Evolutionary conservation across 2,888 invertebrate genomes (phyloP).

Genomic region (Andrena fulva): DNA sequence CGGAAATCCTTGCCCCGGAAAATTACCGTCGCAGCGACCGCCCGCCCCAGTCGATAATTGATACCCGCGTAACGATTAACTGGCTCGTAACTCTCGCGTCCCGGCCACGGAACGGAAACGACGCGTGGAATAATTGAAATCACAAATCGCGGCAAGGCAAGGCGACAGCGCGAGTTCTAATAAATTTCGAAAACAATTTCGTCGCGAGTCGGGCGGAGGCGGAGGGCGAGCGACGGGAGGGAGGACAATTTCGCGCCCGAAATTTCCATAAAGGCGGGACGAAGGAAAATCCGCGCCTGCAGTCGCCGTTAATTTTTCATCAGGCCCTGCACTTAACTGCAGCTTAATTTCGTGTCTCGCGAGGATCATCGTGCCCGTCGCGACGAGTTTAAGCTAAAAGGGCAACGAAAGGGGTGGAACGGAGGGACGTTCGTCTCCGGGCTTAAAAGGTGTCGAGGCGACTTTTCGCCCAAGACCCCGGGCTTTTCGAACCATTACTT

Average conservation of each 20-base stretch:
- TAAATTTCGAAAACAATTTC: conserved; percentile 52
- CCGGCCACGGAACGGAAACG: neutral
- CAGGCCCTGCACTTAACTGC: conserved; percentile 67
- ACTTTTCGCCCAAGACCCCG: conserved; percentile 79
- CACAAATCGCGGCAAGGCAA: conserved; percentile 7
- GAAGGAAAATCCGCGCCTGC: conserved; percentile 50
- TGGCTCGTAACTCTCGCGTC: conserved; percentile 24
- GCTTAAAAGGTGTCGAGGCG: conserved; percentile 81
- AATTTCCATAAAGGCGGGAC: conserved; percentile 54
- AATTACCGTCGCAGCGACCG: conserved; percentile 6
- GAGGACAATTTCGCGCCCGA: conserved; percentile 36
- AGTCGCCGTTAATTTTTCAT: conserved; percentile 68
- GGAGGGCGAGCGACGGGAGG: neutral
- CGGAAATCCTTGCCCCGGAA: conserved; percentile 21
- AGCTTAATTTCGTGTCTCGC: conserved; percentile 72
- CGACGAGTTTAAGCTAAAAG: conserved; percentile 70
- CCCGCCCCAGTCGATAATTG: conserved; percentile 29
- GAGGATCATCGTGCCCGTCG: conserved; percentile 72
- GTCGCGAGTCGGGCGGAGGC: neutral
- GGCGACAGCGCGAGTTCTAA: conserved; percentile 1
- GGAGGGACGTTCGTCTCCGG: conserved; percentile 70
- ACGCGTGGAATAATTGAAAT: conserved; percentile 12
- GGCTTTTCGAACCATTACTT: conserved; percentile 77
- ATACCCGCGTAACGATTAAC: conserved; percentile 33
- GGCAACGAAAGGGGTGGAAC: conserved; percentile 59